Base-by-base conservation (phyloP, 30 jellyfish, hydroid and myxozoan species). In the Sanderia malayensis region DNA sequence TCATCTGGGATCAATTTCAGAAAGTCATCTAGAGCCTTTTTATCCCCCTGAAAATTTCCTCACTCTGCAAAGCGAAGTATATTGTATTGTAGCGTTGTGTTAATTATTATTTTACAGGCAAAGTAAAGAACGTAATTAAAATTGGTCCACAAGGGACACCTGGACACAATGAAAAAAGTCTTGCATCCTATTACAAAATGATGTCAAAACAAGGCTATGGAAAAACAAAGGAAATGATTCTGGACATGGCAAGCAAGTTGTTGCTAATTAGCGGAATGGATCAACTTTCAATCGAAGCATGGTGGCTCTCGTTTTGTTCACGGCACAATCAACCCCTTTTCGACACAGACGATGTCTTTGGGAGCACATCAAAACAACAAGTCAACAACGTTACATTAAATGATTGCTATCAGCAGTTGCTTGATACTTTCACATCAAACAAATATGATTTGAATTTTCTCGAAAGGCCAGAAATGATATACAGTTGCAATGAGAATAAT, bases 201-300 rank as follows among this genome's bases (percentile, higher is more conserved):
- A 73, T 73, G 85, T 31, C 67, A 41, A 73, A 73, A 69, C 85
- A 73, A 33, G 85, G 85, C 18, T 73, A 73, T 44, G 85, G 85
- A 44, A 58, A 37, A 32, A 34, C 85, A 21, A 73, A 73, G 31
- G 83, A 73, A 32, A 73, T 73, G 85, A 73, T 58, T 49, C 37
- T 73, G 65, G 57, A 29, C 76, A 73, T 73, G 85, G 85, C 85
- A 4, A 61, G 75, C 1, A 73, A 58, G 64, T 22, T 70, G 25
- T 33, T 44, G 45, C 63, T 55, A 29, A 73, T 55, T 30, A 73
- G 58, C 34, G 85, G 85, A 1, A 30, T 20, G 18, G 85, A 73
- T 8, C 66, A 37, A 9, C 31, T 73, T 21, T 75, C 85, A 0
- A 37, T 23, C 33, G 75, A 58, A 29, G 58, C 57, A 23, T 73